A percentile compares a stretch with the other conserved stretches of the same genome.
Conservation (phyloP, 2,113 vertebrate genomes). For the Gobiocypris rarus region DNA sequence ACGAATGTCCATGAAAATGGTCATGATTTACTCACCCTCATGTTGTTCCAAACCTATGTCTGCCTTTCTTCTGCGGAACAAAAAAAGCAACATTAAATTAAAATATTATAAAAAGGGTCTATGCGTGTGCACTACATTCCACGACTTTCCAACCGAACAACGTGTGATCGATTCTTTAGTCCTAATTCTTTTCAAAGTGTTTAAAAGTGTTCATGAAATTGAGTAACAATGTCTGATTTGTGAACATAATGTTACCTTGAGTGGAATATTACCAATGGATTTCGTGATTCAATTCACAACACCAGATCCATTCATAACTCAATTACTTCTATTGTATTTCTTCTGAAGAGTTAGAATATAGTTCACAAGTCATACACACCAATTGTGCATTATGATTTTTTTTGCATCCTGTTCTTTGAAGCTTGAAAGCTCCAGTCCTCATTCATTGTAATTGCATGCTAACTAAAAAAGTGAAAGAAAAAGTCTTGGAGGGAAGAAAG, state of each 20-base stretch:
- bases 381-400: not conserved
- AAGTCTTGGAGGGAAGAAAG: too few relatives aligned
- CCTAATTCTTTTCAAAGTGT: not conserved
- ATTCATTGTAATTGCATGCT: not conserved
- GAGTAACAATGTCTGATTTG: not conserved
- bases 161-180: not conserved
- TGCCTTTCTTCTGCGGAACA: not conserved
- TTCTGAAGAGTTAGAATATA: not conserved
- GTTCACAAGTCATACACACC: not conserved
- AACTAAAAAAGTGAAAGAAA: not conserved
- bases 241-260: not conserved
- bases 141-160: not conserved
- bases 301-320: not conserved
- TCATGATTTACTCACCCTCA: not conserved
- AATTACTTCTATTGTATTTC: not conserved
- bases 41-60: not conserved
- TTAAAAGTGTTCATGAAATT: not conserved
- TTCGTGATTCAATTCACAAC: not conserved
- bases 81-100: not conserved
- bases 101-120: not conserved
- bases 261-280: not conserved
- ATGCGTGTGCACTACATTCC: not conserved
- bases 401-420: not conserved
- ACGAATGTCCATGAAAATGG: not conserved
- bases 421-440: not conserved